Percentiles rank a stretch among this genome's conserved stretches.
These are phyloP conservation scores for Ctenopoma multispine DNA, from an alignment of 2,797 vertebrate genomes.

Conservation along the genomic window DNA sequence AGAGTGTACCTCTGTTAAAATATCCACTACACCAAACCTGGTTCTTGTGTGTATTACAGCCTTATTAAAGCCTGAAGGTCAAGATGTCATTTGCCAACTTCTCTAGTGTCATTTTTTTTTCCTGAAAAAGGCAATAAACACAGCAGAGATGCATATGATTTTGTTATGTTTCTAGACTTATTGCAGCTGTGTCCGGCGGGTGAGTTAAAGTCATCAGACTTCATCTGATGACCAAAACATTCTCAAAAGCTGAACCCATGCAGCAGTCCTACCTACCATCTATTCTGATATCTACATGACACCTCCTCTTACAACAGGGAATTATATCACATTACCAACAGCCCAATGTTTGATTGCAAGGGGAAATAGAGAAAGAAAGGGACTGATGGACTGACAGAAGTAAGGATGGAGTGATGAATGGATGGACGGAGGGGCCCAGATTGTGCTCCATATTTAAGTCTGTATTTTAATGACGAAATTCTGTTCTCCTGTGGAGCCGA, in stretches of 20 bases:
- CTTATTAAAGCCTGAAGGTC: slow-evolving; percentile 39
- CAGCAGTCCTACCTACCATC: slow-evolving; percentile 28
- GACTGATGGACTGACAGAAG: slow-evolving; percentile 68
- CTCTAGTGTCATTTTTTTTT: slow-evolving; percentile 35
- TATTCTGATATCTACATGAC: slow-evolving; percentile 50
- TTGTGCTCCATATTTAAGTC: slow-evolving; percentile 48
- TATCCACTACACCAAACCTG: slow-evolving; percentile 12
- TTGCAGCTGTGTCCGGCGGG: slow-evolving; percentile 69
- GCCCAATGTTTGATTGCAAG: slow-evolving; percentile 50
- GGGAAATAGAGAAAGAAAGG: slow-evolving; percentile 53
- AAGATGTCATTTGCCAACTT: slow-evolving; percentile 30
- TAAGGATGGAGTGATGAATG: slow-evolving; percentile 65
- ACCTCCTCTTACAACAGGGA: slow-evolving; percentile 63
- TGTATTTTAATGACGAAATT: slow-evolving; percentile 36
- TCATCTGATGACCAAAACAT: slow-evolving; percentile 60
- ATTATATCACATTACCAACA: slow-evolving; percentile 64
- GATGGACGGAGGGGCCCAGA: slow-evolving; percentile 47
- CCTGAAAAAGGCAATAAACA: slow-evolving; percentile 24
- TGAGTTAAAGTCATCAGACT: slow-evolving; percentile 59
- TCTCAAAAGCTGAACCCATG: slow-evolving; percentile 39
- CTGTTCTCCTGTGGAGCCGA: slow-evolving; percentile 18
- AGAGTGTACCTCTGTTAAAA: slow-evolving; percentile 27
- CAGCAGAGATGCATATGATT: slow-evolving; percentile 65
- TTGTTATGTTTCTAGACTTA: slow-evolving; percentile 68
- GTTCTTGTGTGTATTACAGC: slow-evolving; percentile 27